phyloP scores from a whole-genome alignment of 2,113 vertebrate species.

The Neoarius graeffei region DNA sequence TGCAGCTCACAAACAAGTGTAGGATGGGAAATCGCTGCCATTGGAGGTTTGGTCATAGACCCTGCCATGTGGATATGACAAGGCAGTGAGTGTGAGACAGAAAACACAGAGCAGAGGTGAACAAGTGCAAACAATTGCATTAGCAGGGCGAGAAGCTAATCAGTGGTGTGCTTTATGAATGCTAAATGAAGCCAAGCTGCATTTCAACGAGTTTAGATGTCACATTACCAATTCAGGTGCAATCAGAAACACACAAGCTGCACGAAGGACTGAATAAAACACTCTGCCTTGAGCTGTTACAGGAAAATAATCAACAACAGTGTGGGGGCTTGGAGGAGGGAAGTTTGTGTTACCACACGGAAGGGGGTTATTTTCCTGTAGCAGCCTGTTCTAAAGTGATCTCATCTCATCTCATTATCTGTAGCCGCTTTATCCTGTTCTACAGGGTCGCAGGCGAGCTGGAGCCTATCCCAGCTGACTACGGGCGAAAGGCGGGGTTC shows the following conservation, averaged over 20 bases:
- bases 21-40: neutral
- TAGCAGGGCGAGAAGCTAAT: slow-evolving; percentile 36
- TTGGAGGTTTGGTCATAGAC: neutral
- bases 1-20: neutral
- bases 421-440: no score
- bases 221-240: slow-evolving; percentile 58
- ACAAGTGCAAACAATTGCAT: slow-evolving; percentile 22
- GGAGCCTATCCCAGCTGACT: no score
- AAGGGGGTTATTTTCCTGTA: neutral
- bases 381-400: no score
- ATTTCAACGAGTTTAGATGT: slow-evolving; percentile 2
- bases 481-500: no score
- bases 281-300: neutral
- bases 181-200: neutral
- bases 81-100: slow-evolving; percentile 11
- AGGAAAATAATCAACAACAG: neutral
- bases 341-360: neutral
- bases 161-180: slow-evolving; percentile 4
- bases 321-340: neutral
- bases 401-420: no score
- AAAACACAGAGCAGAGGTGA: neutral
- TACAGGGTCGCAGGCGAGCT: no score
- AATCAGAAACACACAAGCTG: slow-evolving; percentile 54
- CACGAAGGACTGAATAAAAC: neutral
- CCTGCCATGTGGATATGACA: slow-evolving; percentile 12